Evolutionary conservation across 2,888 invertebrate species (phyloP).

Genomic region (Harmothoe impar): DNA sequence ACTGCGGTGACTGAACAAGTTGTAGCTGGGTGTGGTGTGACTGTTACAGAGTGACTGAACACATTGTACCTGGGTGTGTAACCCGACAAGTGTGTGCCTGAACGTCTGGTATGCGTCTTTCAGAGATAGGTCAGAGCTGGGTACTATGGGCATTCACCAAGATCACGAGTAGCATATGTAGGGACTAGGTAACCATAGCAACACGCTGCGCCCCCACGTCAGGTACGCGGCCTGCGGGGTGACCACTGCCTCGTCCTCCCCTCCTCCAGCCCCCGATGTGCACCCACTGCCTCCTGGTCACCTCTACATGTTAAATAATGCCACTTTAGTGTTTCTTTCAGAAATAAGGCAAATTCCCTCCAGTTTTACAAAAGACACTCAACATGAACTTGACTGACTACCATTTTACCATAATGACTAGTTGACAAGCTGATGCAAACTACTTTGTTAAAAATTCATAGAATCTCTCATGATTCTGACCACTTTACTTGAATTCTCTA

Average conservation of each 20-base stretch:
- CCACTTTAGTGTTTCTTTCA: too few species aligned
- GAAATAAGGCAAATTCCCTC: too few species aligned
- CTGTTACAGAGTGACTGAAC: too few species aligned
- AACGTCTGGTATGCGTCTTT: slow-evolving; percentile 11
- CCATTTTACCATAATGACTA: too few species aligned
- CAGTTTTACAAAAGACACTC: too few species aligned
- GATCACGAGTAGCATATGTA: slow-evolving; percentile 61
- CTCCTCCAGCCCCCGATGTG: not conserved
- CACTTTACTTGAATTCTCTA: too few species aligned
- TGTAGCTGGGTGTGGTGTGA: too few species aligned
- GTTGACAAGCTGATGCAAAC: too few species aligned
- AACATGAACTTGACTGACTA: too few species aligned
- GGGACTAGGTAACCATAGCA: slow-evolving; percentile 50
- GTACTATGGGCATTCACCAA: slow-evolving; percentile 29
- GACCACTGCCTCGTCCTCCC: not conserved
- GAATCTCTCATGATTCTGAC: too few species aligned
- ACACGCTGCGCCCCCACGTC: not conserved
- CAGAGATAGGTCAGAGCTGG: slow-evolving; percentile 56
- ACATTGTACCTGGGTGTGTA: not conserved
- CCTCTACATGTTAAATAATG: too few species aligned
- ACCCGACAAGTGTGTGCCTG: not conserved
- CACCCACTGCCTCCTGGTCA: not conserved
- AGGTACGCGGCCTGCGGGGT: not conserved
- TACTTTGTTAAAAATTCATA: too few species aligned
- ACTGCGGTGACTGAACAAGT: not conserved